Base-by-base conservation (phyloP, 2,797 vertebrate genomes). In the Lacerta viridis region DNA sequence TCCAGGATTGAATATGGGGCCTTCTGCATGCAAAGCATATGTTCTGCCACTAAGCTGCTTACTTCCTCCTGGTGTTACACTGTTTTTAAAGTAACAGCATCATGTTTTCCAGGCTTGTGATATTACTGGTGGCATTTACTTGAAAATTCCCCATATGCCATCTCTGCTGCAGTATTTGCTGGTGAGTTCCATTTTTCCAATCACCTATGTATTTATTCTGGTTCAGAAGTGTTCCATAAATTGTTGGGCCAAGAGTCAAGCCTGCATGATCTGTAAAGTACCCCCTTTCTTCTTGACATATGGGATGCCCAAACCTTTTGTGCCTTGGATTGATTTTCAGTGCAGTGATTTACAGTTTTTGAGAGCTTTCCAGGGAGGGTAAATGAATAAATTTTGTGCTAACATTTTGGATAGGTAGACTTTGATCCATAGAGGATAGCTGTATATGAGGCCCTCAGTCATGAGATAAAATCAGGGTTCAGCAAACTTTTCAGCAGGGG, bases 81-180 rank as follows among this genome's bases (percentile, higher is more conserved):
- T n/a, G 2, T 61, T 83, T 84, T 33, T 27, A 55, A 69, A 39
- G 23, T 11, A 11, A 17, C 1, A 68, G 20, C 89, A 2, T 93
- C 39, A 27, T 96, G 87, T 80, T 92, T 95, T 94, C 75, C 94
- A 99, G 99, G 99, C 99, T 59, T 99, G 98, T 95, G 99, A 99
- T 93, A 99, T 99, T 91, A 99, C 99, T 0, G 99, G 99, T 88
- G 99, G 99, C 27, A 96, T 99, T 87, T 99, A 99, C 95, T 90
- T 99, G 90, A 99, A 98, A 94, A 97, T 99, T 90, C 99, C 98
- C 3, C 98, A 99, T 93, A 98, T 98, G 96, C 94, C 96, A 1
- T 98, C 98, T 25, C 96, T 99, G 83, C 97, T 98, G 89, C 99
- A 99, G 84, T 99, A 99, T 90, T 97, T 99, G 83, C 92, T 99